Evolutionary conservation across 2,888 invertebrate genomes (phyloP).

Genomic region (Amiota communis): DNA sequence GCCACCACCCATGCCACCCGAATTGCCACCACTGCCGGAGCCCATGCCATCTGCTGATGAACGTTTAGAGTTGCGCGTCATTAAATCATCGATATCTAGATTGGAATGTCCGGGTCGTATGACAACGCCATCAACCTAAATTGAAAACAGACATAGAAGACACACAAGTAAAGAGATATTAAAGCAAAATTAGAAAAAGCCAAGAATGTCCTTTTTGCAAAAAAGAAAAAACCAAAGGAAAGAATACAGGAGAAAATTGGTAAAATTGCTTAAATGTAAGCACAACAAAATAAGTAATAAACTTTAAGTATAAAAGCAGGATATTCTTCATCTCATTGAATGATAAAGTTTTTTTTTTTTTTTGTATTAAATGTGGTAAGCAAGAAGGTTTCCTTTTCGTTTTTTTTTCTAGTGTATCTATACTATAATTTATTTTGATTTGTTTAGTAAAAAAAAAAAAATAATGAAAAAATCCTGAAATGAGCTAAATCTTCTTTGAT

Average conservation of each 20-base stretch:
- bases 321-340: neutral
- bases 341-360: conserved; percentile 3
- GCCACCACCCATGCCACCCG: conserved; percentile 45
- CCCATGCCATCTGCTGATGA: conserved; percentile 63
- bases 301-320: conserved; percentile 23
- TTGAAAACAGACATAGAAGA: conserved; percentile 49
- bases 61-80: conserved; percentile 73
- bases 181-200: conserved; percentile 21
- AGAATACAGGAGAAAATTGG: conserved; percentile 39
- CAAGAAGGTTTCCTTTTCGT: neutral
- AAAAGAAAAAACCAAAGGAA: conserved; percentile 27
- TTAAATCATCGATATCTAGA: conserved; percentile 73
- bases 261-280: conserved; percentile 28
- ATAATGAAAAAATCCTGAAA: conserved; percentile 14
- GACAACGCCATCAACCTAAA: conserved; percentile 88
- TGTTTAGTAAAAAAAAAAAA: neutral
- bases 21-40: conserved; percentile 42
- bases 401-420: conserved; percentile 17
- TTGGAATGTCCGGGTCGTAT: conserved; percentile 91
- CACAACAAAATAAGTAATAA: conserved; percentile 57
- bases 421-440: too few relatives aligned
- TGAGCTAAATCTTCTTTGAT: neutral
- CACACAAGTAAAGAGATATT: conserved; percentile 21
- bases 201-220: conserved; percentile 30
- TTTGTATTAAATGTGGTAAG: conserved; percentile 11